Conservation (phyloP, 2,113 vertebrate species). For the Trogon surrucura region DNA sequence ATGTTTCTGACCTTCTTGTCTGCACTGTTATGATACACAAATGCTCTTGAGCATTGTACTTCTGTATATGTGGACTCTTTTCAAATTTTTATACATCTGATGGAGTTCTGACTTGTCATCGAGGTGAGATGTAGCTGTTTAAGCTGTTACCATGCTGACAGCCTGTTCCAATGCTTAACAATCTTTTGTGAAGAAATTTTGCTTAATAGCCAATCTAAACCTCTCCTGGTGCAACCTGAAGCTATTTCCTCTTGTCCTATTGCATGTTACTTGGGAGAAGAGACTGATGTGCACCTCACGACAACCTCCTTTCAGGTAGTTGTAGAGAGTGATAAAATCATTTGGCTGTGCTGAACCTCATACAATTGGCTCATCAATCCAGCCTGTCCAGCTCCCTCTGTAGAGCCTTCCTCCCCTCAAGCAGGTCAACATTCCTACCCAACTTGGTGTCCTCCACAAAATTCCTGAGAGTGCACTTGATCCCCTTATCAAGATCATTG, state of each 20-base stretch:
- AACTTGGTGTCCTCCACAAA: accelerated
- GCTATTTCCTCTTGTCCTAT: not conserved
- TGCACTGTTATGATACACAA: not conserved
- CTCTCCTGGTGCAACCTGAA: not conserved
- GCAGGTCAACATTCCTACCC: accelerated
- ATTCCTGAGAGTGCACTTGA: accelerated
- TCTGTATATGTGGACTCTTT: not conserved
- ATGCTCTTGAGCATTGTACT: not conserved
- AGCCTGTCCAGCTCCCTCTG: not conserved
- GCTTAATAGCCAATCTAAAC: not conserved
- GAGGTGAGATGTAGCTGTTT: not conserved
- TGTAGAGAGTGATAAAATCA: not conserved
- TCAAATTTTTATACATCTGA: not conserved
- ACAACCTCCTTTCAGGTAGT: not conserved
- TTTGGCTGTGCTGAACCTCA: not conserved
- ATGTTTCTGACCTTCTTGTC: not conserved
- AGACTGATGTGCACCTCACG: accelerated
- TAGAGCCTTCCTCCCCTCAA: not conserved
- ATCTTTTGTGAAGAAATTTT: not conserved
- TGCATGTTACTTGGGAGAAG: not conserved
- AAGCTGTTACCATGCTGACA: not conserved
- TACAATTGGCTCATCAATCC: accelerated
- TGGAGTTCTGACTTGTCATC: not conserved
- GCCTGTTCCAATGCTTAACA: not conserved
- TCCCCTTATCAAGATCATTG: accelerated